These are phyloP conservation scores for Mesochorus sp. DNA, from an alignment of 2,888 invertebrate species.

Conservation along the genomic window DNA sequence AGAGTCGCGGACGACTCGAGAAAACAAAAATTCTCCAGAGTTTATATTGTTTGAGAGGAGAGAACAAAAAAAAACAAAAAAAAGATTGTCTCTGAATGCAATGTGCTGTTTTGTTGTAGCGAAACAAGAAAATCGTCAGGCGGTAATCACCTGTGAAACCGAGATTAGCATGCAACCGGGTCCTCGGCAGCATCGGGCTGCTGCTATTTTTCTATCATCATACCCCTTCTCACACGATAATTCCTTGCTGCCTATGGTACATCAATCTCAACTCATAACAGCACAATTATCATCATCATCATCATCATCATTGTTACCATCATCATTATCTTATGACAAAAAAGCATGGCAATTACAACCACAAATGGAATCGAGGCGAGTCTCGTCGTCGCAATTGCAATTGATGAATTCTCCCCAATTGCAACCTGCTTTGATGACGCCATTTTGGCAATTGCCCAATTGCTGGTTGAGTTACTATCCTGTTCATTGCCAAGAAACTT, in stretches of 20 bases:
- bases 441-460: slow-evolving; percentile 70
- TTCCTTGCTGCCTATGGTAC: slow-evolving; percentile 73
- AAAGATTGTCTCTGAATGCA: slow-evolving; percentile 74
- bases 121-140: slow-evolving; percentile 79
- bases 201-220: slow-evolving; percentile 69
- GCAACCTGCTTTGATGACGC: no score
- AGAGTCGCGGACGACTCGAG: slow-evolving; percentile 11
- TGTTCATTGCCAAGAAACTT: slow-evolving; percentile 32
- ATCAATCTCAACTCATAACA: slow-evolving; percentile 69
- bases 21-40: slow-evolving; percentile 17
- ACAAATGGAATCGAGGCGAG: background rate
- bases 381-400: background rate
- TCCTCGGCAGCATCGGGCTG: slow-evolving; percentile 75
- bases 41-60: slow-evolving; percentile 54
- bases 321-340: slow-evolving; percentile 7
- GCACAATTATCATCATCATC: slow-evolving; percentile 76
- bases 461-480: slow-evolving; percentile 73
- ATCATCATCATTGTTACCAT: slow-evolving; percentile 48
- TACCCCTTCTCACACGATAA: slow-evolving; percentile 62
- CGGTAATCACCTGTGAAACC: slow-evolving; percentile 76
- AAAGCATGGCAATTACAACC: slow-evolving; percentile 6
- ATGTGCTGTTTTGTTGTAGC: slow-evolving; percentile 81
- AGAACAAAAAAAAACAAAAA: no score
- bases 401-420: no score
- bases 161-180: slow-evolving; percentile 75